Evolutionary conservation across 2,888 invertebrate species (phyloP).

Genomic region (Eremobia ochroleuca): DNA sequence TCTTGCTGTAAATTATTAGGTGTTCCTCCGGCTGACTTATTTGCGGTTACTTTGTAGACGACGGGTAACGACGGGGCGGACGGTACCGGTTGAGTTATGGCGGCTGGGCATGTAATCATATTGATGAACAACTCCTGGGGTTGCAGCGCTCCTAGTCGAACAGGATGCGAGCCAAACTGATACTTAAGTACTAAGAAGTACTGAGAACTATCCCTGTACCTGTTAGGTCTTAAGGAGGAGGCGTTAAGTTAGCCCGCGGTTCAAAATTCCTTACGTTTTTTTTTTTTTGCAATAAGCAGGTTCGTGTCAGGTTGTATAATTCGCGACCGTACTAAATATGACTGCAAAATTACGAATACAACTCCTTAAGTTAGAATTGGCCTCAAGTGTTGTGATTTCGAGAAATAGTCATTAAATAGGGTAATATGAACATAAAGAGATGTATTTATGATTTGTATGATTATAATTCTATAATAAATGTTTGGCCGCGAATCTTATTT

Average conservation of each 20-base stretch:
- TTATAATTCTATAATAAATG: too few relatives aligned
- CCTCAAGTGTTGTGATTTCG: neutral
- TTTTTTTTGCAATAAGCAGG: too few relatives aligned
- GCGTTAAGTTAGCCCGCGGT: too few relatives aligned
- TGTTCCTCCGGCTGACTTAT: slow-evolving; percentile 70
- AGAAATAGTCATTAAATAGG: too few relatives aligned
- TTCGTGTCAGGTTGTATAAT: too few relatives aligned
- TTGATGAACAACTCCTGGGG: slow-evolving; percentile 71
- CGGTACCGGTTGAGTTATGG: slow-evolving; percentile 65
- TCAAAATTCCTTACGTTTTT: too few relatives aligned
- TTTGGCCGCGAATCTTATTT: too few relatives aligned
- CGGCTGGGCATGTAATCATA: slow-evolving; percentile 70
- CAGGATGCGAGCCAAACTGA: slow-evolving; percentile 34
- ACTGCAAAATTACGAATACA: too few relatives aligned
- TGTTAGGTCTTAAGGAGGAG: neutral
- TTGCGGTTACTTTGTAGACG: slow-evolving; percentile 71
- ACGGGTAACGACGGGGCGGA: slow-evolving; percentile 55
- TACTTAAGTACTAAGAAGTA: slow-evolving; percentile 45
- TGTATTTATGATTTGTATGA: too few relatives aligned
- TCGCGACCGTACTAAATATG: too few relatives aligned
- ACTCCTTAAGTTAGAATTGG: neutral
- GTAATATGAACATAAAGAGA: too few relatives aligned
- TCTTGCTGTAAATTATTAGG: slow-evolving; percentile 73
- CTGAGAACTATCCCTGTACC: slow-evolving; percentile 10
- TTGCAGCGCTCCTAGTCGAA: slow-evolving; percentile 35